Percentiles rank a stretch among this genome's conserved stretches.
Conservation (phyloP, 1,140 invertebrate species). For the Drosophila nigrodunni region DNA sequence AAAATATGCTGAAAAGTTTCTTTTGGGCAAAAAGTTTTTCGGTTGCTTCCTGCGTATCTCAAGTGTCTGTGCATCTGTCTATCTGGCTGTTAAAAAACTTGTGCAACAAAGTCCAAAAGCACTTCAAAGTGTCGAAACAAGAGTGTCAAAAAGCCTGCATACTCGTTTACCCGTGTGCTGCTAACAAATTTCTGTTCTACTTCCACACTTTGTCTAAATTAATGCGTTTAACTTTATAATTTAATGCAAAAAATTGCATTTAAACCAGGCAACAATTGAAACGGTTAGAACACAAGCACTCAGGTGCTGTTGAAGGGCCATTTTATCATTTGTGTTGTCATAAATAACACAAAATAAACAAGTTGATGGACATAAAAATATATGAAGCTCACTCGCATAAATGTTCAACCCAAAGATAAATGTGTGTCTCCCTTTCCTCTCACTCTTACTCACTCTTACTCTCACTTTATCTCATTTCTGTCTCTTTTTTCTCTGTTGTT, state of each 20-base stretch:
- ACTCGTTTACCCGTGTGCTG: constrained; percentile 16
- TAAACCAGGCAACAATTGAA: constrained; percentile 37
- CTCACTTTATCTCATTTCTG: background rate
- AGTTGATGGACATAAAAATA: constrained; percentile 60
- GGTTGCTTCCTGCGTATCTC: constrained; percentile 45
- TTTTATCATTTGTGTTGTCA: constrained; percentile 67
- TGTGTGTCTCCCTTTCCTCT: background rate
- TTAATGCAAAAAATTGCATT: constrained; percentile 70
- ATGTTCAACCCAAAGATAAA: constrained; percentile 33
- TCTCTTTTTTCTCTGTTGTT: constrained; percentile 22
- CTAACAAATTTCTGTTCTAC: constrained; percentile 36
- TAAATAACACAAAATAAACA: constrained; percentile 68
- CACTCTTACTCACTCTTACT: constrained; percentile 17
- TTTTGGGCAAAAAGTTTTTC: constrained; percentile 42
- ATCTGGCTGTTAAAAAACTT: constrained; percentile 47
- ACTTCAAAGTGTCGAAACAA: constrained; percentile 82
- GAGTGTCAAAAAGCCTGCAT: constrained; percentile 73
- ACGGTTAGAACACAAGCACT: background rate
- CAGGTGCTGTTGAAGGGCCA: constrained; percentile 18
- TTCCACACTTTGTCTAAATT: constrained; percentile 61
- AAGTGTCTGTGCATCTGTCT: constrained; percentile 55
- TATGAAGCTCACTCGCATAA: constrained; percentile 39
- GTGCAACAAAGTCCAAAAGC: constrained; percentile 46
- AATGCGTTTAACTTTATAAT: constrained; percentile 61
- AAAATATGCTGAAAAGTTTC: constrained; percentile 69